A percentile compares a stretch with the other conserved stretches of the same genome.
phyloP scores from a whole-genome alignment of 2,888 invertebrate genomes.

The Tethea ocularis region DNA sequence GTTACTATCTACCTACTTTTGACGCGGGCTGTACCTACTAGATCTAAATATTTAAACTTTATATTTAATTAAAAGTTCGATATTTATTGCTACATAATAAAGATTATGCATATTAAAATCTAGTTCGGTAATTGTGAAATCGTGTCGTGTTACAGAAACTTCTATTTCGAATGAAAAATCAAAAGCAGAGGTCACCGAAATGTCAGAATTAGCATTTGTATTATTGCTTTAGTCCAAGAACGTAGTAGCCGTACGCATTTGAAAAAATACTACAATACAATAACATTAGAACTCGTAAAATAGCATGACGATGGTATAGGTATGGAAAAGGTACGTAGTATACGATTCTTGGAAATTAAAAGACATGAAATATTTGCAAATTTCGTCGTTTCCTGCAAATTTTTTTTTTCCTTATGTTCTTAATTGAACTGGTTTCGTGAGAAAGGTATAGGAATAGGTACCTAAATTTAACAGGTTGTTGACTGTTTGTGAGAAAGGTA shows the following conservation, averaged over 20 bases:
- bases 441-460: too few relatives aligned
- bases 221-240: constrained; percentile 26
- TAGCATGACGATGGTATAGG: background rate
- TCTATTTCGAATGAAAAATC: constrained; percentile 58
- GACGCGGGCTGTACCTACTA: too few relatives aligned
- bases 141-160: constrained; percentile 52
- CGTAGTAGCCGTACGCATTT: constrained; percentile 24
- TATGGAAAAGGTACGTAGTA: too few relatives aligned
- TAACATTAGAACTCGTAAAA: background rate
- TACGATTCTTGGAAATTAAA: background rate
- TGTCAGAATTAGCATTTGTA: constrained; percentile 68
- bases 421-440: background rate
- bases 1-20: too few relatives aligned
- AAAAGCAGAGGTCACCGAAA: constrained; percentile 64
- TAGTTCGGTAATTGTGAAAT: constrained; percentile 53
- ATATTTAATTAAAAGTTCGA: too few relatives aligned
- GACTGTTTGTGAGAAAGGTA: too few relatives aligned
- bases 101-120: constrained; percentile 32
- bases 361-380: background rate
- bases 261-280: background rate
- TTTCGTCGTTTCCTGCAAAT: background rate
- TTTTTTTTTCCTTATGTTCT: background rate
- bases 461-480: too few relatives aligned
- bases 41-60: too few relatives aligned
- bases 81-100: too few relatives aligned